Percentiles rank a stretch among this genome's conserved stretches.
Conservation (phyloP, 1,140 invertebrate species). For the Drosophila cardini region DNA sequence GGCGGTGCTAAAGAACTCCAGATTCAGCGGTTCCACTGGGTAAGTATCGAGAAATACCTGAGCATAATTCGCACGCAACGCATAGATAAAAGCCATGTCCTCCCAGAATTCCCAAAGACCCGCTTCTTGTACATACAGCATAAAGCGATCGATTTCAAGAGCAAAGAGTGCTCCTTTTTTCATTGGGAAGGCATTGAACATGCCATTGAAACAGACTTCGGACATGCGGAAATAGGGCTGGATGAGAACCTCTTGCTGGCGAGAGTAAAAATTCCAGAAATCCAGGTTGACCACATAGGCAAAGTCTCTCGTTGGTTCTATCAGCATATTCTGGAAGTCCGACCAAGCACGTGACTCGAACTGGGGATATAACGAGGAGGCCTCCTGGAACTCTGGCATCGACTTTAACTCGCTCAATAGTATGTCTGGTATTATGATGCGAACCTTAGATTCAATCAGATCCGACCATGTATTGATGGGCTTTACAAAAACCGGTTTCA, state of each 20-base stretch:
- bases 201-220: conserved; percentile 64
- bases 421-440: conserved; percentile 59
- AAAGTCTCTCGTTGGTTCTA: conserved; percentile 42
- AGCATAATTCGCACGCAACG: conserved; percentile 49
- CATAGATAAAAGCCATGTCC: conserved; percentile 60
- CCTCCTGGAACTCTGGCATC: conserved; percentile 49
- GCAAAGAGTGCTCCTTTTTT: conserved; percentile 46
- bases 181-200: conserved; percentile 56
- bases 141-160: conserved; percentile 36
- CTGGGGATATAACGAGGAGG: conserved; percentile 50
- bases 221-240: conserved; percentile 70
- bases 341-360: conserved; percentile 50
- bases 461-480: conserved; percentile 64
- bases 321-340: conserved; percentile 60
- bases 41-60: conserved; percentile 64
- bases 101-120: conserved; percentile 67
- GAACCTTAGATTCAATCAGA: conserved; percentile 54
- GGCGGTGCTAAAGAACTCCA: conserved; percentile 67
- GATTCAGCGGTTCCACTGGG: conserved; percentile 64
- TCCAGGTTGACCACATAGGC: conserved; percentile 70
- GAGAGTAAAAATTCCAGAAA: conserved; percentile 60
- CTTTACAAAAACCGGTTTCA: conserved; percentile 72
- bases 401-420: conserved; percentile 59
- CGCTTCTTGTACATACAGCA: conserved; percentile 51
- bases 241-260: conserved; percentile 64